These are phyloP conservation scores for Ctenomys sociabilis DNA, from an alignment of 2,113 vertebrate genomes.

Conservation along the genomic window DNA sequence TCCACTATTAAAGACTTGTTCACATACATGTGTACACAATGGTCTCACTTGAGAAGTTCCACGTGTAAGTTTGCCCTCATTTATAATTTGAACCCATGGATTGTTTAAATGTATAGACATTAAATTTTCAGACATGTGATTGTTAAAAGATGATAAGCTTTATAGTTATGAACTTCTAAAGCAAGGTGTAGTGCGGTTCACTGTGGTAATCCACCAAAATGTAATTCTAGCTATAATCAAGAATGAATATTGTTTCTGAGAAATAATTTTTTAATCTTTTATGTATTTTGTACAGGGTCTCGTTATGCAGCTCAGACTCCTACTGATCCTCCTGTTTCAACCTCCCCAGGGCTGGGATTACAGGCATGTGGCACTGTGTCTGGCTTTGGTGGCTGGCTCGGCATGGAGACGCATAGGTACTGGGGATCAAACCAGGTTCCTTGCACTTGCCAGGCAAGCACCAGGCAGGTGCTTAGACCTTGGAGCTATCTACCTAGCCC, in stretches of 20 bases:
- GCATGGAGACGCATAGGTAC: too few relatives aligned
- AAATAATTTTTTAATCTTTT: too few relatives aligned
- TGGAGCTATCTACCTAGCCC: neutral
- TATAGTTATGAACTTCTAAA: neutral
- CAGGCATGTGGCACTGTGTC: too few relatives aligned
- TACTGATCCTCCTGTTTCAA: too few relatives aligned
- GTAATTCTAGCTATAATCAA: neutral
- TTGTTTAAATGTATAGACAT: neutral
- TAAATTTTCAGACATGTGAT: neutral
- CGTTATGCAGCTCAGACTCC: too few relatives aligned
- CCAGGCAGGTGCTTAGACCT: too few relatives aligned
- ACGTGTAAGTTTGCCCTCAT: neutral
- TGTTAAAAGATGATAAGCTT: neutral
- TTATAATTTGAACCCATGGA: neutral
- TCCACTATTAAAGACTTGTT: neutral
- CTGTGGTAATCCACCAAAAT: neutral
- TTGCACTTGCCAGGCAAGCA: too few relatives aligned
- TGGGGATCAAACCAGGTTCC: too few relatives aligned
- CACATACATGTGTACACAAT: neutral
- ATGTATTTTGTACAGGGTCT: too few relatives aligned
- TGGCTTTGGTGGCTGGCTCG: too few relatives aligned
- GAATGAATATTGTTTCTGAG: neutral
- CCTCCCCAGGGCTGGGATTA: too few relatives aligned
- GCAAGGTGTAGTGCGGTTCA: neutral
- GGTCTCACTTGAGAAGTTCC: constrained; percentile 6